phyloP scores from a whole-genome alignment of 2,113 vertebrate species.

The Macroglossus sobrinus region DNA sequence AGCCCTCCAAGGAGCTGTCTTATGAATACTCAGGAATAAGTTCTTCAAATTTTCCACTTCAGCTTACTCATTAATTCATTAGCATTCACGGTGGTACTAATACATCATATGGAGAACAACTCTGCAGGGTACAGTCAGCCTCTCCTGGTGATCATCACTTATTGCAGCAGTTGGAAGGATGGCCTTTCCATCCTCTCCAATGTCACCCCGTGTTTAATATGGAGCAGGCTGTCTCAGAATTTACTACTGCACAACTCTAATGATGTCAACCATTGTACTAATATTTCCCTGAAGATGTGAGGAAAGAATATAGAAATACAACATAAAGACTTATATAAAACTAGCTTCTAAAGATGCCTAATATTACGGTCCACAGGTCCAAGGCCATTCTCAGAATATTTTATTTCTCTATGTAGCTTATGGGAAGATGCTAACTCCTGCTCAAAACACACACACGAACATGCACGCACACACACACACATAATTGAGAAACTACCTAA shows the following conservation, averaged over 20 bases:
- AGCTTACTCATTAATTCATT: conserved; percentile 15
- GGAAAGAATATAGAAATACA: neutral
- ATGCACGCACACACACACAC: neutral
- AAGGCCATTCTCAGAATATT: neutral
- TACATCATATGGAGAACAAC: neutral
- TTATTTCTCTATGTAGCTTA: neutral
- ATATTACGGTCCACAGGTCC: neutral
- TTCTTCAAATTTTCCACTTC: conserved; percentile 28
- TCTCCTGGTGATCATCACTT: neutral
- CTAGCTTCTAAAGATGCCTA: neutral
- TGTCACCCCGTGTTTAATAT: neutral
- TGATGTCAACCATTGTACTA: neutral
- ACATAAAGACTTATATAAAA: neutral
- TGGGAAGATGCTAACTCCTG: neutral
- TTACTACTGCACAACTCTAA: neutral
- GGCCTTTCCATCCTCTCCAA: neutral
- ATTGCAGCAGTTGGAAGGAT: neutral
- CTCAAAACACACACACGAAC: neutral
- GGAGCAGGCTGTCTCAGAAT: neutral
- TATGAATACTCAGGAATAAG: neutral
- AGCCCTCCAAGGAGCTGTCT: neutral
- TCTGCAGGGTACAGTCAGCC: neutral
- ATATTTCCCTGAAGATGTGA: neutral
- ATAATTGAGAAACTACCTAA: neutral
- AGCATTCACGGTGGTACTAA: neutral